Evolutionary conservation across 1,140 invertebrate genomes (phyloP), one percentile per base, ranked within the genome.

Genomic region (Penaeus chinensis): DNA sequence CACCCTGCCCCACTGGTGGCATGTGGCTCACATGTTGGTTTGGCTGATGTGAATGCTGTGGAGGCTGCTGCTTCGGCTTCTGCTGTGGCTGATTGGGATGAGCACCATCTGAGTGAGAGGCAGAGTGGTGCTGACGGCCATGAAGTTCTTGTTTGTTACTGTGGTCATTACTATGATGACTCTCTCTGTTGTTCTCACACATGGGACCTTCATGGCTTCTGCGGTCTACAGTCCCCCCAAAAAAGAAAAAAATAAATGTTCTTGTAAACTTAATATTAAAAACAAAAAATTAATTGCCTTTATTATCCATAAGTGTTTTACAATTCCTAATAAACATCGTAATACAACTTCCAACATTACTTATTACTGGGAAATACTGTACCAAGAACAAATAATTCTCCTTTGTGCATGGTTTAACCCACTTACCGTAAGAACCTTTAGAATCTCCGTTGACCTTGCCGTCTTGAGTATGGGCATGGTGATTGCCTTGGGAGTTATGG

Each of bases 1-100:
- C 88, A 19, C 71, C 74, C 60, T 86, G 66, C 2, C 76, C 60
- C 19, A 84, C 82, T 54, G 91, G 71, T 24, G 63, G 84, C 79
- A 66, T 65, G 74, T 76, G 90, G 90, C 74, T 90, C 84, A 19
- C 77, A 61, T 69, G 88, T 47, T 91, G 91, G 42, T 92, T 92
- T 22, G 92, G 91, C 84, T 93, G 92, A 81, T 92, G 91, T 82
- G 92, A 93, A 83, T 92, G 91, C 82, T 92, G 92, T 11, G 93
- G 91, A 89, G 92, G 93, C 32, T 62, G 89, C 54, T 80, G 47
- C 42, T 89, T 86, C 63, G 84, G 87, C 78, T 90, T 89, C 61
- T 87, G 89, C 62, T 90, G 89, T 19, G 85, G 82, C 37, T 69
- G 88, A 16, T 65, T 76, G 11, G 78, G 47, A 47, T 69, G 76